phyloP scores from a whole-genome alignment of 2,113 vertebrate species.

The Ellobius talpinus region DNA sequence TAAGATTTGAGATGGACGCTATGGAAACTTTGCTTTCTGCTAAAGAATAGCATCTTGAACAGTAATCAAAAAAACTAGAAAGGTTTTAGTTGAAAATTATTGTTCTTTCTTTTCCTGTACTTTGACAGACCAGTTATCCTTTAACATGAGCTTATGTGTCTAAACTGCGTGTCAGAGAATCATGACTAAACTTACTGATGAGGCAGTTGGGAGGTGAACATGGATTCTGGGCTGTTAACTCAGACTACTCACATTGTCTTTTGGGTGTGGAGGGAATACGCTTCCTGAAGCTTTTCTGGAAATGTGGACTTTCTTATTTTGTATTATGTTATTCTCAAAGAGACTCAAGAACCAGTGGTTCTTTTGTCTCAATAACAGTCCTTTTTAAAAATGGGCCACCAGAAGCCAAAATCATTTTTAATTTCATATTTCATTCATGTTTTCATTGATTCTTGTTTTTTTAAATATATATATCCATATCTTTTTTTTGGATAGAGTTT shows the following conservation, averaged over 20 bases:
- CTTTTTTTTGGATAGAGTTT: slow-evolving; percentile 76
- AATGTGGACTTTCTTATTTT: slow-evolving; percentile 32
- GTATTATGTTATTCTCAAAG: slow-evolving; percentile 64
- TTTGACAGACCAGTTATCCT: slow-evolving; percentile 53
- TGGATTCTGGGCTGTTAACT: slow-evolving; percentile 73
- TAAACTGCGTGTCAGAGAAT: slow-evolving; percentile 64
- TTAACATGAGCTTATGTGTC: slow-evolving; percentile 70
- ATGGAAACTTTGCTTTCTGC: slow-evolving; percentile 83
- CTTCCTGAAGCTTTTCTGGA: slow-evolving; percentile 45
- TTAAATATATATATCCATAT: slow-evolving; percentile 51
- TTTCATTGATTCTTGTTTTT: slow-evolving; percentile 74
- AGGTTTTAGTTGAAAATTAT: slow-evolving; percentile 81
- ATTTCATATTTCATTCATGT: slow-evolving; percentile 69
- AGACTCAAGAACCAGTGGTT: slow-evolving; percentile 65
- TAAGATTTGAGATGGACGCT: slow-evolving; percentile 85
- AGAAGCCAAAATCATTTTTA: slow-evolving; percentile 68
- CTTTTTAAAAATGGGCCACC: slow-evolving; percentile 55
- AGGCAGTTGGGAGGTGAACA: slow-evolving; percentile 70
- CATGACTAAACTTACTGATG: slow-evolving; percentile 62
- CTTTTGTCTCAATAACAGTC: slow-evolving; percentile 57
- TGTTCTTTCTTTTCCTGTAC: slow-evolving; percentile 82
- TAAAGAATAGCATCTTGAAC: slow-evolving; percentile 79
- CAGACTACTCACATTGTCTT: slow-evolving; percentile 78
- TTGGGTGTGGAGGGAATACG: slow-evolving; percentile 48
- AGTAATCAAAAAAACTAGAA: slow-evolving; percentile 81